Percentiles rank a stretch among this genome's conserved stretches.
Evolutionary conservation across 2,797 vertebrate species (phyloP).

Genomic region (Lithobates sylvaticus): DNA sequence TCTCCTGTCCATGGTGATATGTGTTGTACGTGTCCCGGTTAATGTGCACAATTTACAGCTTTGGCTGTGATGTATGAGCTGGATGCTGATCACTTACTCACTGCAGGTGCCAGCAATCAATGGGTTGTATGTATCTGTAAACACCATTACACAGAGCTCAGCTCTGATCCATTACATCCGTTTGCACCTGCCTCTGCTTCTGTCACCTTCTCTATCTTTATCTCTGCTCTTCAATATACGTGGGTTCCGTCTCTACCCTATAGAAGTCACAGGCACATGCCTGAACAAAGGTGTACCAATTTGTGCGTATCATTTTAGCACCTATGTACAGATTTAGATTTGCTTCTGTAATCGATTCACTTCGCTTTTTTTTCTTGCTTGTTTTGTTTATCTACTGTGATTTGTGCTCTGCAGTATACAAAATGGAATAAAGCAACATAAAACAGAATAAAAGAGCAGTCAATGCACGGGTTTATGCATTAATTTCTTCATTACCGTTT

Average conservation of each 20-base stretch:
- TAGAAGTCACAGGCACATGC: not conserved
- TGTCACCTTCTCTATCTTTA: constrained; percentile 8
- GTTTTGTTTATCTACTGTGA: not conserved
- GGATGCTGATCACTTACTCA: constrained; percentile 55
- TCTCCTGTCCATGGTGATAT: constrained; percentile 17
- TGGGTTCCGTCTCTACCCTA: not conserved
- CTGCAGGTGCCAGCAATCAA: constrained; percentile 56
- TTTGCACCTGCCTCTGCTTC: constrained; percentile 16
- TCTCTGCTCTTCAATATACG: not conserved
- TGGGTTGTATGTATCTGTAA: constrained; percentile 51
- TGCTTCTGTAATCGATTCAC: not conserved
- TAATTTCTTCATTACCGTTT: not conserved
- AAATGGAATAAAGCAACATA: not conserved
- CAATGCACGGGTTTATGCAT: not conserved
- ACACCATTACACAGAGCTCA: constrained; percentile 43
- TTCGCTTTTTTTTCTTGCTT: not conserved
- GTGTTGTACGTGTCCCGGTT: constrained; percentile 23
- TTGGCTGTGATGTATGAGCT: constrained; percentile 52
- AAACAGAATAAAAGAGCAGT: not conserved
- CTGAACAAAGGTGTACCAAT: not conserved
- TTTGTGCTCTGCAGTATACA: not conserved
- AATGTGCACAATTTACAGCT: constrained; percentile 51
- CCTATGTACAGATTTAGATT: not conserved
- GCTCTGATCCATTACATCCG: constrained; percentile 47
- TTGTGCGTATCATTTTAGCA: not conserved